Evolutionary conservation across 2,888 invertebrate species (phyloP), one percentile per base, ranked within the genome.

Genomic region (Brenthis ino): DNA sequence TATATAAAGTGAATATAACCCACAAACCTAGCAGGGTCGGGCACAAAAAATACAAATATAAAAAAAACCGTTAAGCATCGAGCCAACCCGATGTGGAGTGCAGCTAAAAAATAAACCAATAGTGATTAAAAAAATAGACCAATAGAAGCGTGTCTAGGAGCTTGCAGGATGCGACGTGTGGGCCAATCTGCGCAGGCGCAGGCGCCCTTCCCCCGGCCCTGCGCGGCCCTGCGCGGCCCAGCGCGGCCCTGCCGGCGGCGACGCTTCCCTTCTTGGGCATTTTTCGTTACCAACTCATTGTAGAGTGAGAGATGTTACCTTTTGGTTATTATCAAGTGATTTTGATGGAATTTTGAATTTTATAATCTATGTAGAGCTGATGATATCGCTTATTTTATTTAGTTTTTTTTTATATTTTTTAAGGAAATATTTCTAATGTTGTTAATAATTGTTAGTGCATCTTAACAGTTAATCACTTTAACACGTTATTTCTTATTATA

Each of bases 131-230:
- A 71, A 69, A 72, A 75, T 77, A 77, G 76, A 67, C 75, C 76
- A 77, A 77, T 77, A 71, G 74, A 70, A 66, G 8, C 55, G 68
- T 70, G 72, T 77, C 79, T 78, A 78, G 74, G 75, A 77, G 74
- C 61, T 66, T 70, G 67, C 72, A 72, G 74, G 72, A 72, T 75
- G 75, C 74, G 71, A 60, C 64, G 65, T 63, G 68, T 50, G 63
- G 72, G 71, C 78, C 79, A 77, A 79, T 78, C 65, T 74, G 76
- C 75, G 77, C 77, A 69, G 69, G 74, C 70, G 76, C 72, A 72
- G 72, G 73, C 76, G 74, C 76, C 77, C 77, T 74, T 73, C 58
- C 65, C 58, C 50, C 43, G 63, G 64, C 70, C 69, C 65, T 69
- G 50, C 2, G 33, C 20, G 53, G 55, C 47, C 48, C 58, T 58